Conservation (phyloP, 2,797 vertebrate species). For the Holocentrus rufus region DNA sequence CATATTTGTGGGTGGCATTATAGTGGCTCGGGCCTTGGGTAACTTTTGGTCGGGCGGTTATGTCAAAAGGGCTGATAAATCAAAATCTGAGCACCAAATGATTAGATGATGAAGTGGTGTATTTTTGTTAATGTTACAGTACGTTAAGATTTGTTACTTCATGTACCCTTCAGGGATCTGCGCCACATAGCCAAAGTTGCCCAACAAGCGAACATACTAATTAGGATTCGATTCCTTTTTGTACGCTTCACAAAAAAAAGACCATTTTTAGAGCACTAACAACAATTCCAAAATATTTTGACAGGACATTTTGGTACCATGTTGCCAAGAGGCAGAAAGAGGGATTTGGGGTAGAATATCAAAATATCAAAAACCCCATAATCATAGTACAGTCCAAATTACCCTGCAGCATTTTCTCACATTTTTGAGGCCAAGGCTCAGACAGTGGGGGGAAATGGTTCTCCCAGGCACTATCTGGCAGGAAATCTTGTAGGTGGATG, state of each 20-base stretch:
- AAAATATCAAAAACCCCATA: conserved; percentile 79
- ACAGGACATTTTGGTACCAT: conserved; percentile 68
- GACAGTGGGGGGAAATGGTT: conserved; percentile 67
- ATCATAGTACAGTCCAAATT: conserved; percentile 76
- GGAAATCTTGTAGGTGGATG: conserved; percentile 71
- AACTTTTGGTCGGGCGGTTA: background rate
- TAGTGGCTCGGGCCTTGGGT: background rate
- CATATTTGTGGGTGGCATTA: background rate
- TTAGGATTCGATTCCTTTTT: conserved; percentile 67
- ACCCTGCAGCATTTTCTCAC: conserved; percentile 77
- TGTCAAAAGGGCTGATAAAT: background rate
- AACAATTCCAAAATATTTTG: conserved; percentile 78
- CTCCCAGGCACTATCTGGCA: conserved; percentile 71
- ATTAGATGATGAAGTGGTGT: conserved; percentile 1
- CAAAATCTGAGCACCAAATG: background rate
- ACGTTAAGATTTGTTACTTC: conserved; percentile 30
- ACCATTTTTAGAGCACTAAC: conserved; percentile 72
- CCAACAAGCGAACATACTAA: conserved; percentile 71
- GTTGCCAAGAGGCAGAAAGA: conserved; percentile 54
- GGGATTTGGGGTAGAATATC: conserved; percentile 75
- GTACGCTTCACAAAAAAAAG: conserved; percentile 47
- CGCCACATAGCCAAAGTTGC: conserved; percentile 66
- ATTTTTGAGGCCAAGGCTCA: conserved; percentile 76
- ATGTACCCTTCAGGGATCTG: conserved; percentile 43
- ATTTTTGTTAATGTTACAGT: background rate